Percentiles rank a stretch among this genome's conserved stretches.
Evolutionary conservation across 2,888 invertebrate species (phyloP).

Genomic region (Diplazon laetatorius): DNA sequence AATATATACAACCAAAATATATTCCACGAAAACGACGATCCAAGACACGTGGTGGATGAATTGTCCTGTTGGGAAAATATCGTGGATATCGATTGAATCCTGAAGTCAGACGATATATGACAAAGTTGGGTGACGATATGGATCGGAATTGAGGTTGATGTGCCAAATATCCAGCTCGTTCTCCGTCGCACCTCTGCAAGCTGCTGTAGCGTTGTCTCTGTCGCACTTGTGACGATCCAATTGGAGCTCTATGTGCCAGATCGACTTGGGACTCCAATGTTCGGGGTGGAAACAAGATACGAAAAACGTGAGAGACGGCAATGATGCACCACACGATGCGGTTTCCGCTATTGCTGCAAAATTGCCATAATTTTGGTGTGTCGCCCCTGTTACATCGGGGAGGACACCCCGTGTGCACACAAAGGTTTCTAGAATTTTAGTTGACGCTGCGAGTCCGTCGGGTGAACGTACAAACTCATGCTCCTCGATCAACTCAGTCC

Average conservation of each 20-base stretch:
- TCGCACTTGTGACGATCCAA: no score
- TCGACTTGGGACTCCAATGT: constrained; percentile 15
- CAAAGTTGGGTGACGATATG: constrained; percentile 23
- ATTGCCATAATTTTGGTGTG: constrained; percentile 48
- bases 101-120: no score
- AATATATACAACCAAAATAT: neutral
- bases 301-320: constrained; percentile 53
- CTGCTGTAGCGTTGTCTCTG: no score
- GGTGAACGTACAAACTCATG: constrained; percentile 43
- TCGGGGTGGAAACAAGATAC: constrained; percentile 46
- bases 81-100: constrained; percentile 25
- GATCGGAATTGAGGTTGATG: neutral
- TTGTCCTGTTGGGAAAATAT: neutral
- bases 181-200: no score
- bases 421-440: constrained; percentile 57
- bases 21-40: neutral
- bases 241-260: neutral
- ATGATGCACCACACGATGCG: constrained; percentile 51
- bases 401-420: constrained; percentile 28
- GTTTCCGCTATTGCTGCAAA: constrained; percentile 37
- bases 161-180: no score
- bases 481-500: neutral
- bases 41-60: no score
- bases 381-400: no score
- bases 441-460: constrained; percentile 50